phyloP scores from a whole-genome alignment of 2,113 vertebrate species.

The Dicerorhinus sumatrensis region DNA sequence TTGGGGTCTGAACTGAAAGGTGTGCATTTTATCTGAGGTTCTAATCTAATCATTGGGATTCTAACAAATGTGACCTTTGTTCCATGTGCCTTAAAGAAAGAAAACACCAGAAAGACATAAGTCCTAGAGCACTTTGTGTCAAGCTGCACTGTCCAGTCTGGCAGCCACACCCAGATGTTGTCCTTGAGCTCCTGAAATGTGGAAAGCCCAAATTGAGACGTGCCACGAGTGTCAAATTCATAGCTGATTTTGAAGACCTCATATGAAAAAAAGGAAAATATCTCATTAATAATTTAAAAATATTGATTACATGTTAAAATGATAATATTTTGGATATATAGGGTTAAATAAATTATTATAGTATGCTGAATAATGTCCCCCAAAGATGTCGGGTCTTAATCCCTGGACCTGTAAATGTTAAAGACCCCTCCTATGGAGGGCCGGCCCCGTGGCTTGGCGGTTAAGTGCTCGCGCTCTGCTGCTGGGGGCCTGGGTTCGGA shows the following conservation, averaged over 20 bases:
- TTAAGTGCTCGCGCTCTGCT: too few species aligned
- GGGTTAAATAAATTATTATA: not conserved
- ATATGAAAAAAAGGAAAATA: not conserved
- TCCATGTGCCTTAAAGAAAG: not conserved
- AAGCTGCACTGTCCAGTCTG: accelerated
- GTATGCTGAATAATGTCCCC: not conserved
- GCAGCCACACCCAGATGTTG: not conserved
- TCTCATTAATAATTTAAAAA: not conserved
- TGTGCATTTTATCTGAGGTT: not conserved
- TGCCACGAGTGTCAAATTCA: not conserved
- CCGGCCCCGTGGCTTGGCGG: too few species aligned
- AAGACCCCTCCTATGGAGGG: too few species aligned
- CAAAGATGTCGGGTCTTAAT: not conserved
- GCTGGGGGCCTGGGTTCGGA: too few species aligned
- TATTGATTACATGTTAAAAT: not conserved
- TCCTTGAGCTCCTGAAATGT: not conserved
- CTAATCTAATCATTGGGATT: not conserved
- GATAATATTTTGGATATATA: not conserved
- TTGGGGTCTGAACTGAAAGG: too few species aligned
- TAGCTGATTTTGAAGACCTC: not conserved
- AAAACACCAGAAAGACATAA: not conserved
- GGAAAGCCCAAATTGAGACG: not conserved
- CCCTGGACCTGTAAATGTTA: not conserved
- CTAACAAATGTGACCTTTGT: not conserved
- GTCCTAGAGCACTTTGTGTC: not conserved